Evolutionary conservation across 2,797 vertebrate genomes (phyloP), one percentile per base, ranked within the genome.

Genomic region (Smutsia temminckii): DNA sequence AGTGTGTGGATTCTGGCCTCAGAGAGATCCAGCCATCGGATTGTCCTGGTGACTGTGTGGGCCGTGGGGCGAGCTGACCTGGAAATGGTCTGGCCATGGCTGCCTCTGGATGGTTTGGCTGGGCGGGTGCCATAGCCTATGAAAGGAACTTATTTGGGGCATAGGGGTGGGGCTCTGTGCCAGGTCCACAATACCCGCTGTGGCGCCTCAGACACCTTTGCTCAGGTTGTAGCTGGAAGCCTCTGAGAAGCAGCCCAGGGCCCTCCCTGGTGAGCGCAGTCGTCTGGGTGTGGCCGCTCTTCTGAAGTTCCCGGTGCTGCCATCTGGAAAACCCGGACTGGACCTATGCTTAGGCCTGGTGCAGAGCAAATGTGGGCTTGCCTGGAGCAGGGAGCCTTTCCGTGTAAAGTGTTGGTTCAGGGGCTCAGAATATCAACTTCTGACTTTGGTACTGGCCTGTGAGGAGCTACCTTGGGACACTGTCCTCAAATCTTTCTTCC

Each of bases 281-380:
- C 34, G n/a, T 91, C 74, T 87, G 86, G 93, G 91, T 93, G 96
- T 93, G 95, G 85, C 68, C 9, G 34, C 40, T 74, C 75, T 87
- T 93, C 64, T 88, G 13, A 93, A 93, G 80, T 94, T 95, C 85
- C 78, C 2, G 68, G 89, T 84, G 78, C 97, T 96, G 96, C 59
- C 88, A 61, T 87, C 88, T 94, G 89, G 93, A 96, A 96, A 96
- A 95, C 78, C 93, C 0, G 80, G 96, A 61, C 88, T 92, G 94
- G 93, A 93, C 32, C 92, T 61, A 51, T 18, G 16, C 10, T 40
- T 46, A 23, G 42, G 42, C 79, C 42, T 63, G 51, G 20, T 51
- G 87, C 34, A 11, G 29, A 72, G 57, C 23, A 57, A 32, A 89
- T 23, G 1, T 9, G 23, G 34, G 34, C 66, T 71, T 53, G 27